Percentiles rank a stretch among this genome's conserved stretches.
Evolutionary conservation across 2,113 vertebrate genomes (phyloP).

Genomic region (Rhineura floridana): DNA sequence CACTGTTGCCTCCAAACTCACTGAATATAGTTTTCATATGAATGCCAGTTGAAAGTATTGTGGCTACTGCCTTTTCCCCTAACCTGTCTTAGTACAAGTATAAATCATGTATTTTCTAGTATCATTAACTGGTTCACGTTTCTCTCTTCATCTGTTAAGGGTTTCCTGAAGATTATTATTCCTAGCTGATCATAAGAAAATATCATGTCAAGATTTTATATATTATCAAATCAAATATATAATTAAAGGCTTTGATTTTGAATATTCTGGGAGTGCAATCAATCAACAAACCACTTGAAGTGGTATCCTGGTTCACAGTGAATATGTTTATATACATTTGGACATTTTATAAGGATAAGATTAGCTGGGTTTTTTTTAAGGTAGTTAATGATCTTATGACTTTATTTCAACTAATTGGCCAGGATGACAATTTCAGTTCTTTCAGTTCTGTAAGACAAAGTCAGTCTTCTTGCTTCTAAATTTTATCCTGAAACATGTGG

Average conservation of each 20-base stretch:
- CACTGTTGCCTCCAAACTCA: background rate
- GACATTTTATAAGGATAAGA: background rate
- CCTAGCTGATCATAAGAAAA: background rate
- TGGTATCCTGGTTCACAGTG: background rate
- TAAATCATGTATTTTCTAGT: background rate
- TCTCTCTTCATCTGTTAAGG: background rate
- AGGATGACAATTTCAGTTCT: background rate
- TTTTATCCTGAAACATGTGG: too few species aligned
- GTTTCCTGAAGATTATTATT: background rate
- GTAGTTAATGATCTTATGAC: background rate
- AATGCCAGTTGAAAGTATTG: slow-evolving; percentile 17
- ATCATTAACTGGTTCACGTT: background rate
- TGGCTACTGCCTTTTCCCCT: background rate
- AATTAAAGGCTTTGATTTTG: background rate
- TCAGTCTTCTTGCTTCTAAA: too few species aligned
- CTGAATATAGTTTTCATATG: background rate
- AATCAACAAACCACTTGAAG: background rate
- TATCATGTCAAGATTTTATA: background rate
- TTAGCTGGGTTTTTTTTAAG: background rate
- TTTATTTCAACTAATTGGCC: background rate
- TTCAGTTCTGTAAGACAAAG: background rate
- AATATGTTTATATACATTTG: background rate
- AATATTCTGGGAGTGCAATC: background rate
- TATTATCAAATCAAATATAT: background rate
- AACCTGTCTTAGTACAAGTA: background rate